Evolutionary conservation across 2,888 invertebrate species (phyloP), one percentile per base, ranked within the genome.

Genomic region (Stramonita haemastoma): DNA sequence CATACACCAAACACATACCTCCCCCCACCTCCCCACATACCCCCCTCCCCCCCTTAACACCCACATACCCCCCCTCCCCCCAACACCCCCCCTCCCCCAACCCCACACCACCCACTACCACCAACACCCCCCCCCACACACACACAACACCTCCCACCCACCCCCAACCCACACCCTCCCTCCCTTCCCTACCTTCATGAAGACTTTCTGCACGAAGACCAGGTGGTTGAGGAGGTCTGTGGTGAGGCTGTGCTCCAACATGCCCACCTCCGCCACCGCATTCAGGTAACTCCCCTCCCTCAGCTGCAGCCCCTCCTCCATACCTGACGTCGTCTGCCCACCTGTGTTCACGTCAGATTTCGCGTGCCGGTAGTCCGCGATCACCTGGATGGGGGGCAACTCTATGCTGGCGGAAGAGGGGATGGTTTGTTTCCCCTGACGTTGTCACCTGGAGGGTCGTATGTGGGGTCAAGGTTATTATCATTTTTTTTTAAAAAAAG

Each of bases 121-220:
- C 17, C 26, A 66, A 4, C n/a, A 66, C 13, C 2, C 66, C 2
- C 26, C 2, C 66, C 2, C 66, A 66, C 66, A 66, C 1, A 66
- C 66, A 66, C 26, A 66, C 66, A 66, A 6, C 17, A 22, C 2
- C 46, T 8, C 46, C 46, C 46, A 5, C 46, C 46, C 46, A 46
- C 46, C 46, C 46, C 46, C 46, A 46, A 46, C 13, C 17, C 26
- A 66, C 66, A n/a, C n/a, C n/a, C n/a, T n/a, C n/a, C n/a, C n/a
- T n/a, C n/a, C n/a, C n/a, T n/a, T n/a, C n/a, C n/a, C 36, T 83
- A 84, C 97, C 97, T 98, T 98, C 98, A 99, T 99, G 95, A 99
- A 99, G 0, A 99, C 99, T 96, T 99, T 99, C 96, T 99, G 99
- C 83, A 99, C 99, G 96, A 99, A 99, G 11, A 99, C 99, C 90